Conservation (phyloP, 2,888 invertebrate species). For the Cyclophora albipunctata region DNA sequence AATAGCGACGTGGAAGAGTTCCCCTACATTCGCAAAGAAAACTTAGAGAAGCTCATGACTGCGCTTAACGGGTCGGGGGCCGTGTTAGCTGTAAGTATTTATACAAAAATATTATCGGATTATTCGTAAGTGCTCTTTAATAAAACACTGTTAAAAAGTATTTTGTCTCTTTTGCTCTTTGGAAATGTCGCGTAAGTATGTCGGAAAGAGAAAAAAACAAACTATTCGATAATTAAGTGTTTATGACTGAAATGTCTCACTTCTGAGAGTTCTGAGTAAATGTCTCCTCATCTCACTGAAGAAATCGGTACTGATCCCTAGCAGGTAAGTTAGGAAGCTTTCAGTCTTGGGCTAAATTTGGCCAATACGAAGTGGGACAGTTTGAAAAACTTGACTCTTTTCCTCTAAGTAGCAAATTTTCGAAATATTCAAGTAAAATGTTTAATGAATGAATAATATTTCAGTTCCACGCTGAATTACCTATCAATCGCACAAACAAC, state of each 20-base stretch:
- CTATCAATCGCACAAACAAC: constrained; percentile 29
- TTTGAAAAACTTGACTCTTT: no score
- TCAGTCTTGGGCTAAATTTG: no score
- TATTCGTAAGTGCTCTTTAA: no score
- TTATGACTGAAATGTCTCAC: background rate
- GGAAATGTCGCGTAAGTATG: background rate
- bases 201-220: background rate
- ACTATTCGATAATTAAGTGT: background rate
- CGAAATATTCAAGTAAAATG: no score
- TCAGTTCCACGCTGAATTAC: constrained; percentile 80
- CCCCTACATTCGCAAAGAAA: constrained; percentile 72
- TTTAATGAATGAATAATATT: constrained; percentile 14
- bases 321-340: background rate
- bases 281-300: background rate
- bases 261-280: background rate
- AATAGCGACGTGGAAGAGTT: constrained; percentile 81
- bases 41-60: constrained; percentile 67
- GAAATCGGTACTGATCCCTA: background rate
- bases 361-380: no score
- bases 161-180: no score
- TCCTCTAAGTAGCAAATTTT: no score
- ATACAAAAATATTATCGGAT: no score
- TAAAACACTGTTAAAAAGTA: no score
- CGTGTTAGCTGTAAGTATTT: constrained; percentile 76
- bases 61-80: constrained; percentile 74